These are phyloP conservation scores for Ammodytes dubius DNA, from an alignment of 2,113 vertebrate species.

Conservation along the genomic window DNA sequence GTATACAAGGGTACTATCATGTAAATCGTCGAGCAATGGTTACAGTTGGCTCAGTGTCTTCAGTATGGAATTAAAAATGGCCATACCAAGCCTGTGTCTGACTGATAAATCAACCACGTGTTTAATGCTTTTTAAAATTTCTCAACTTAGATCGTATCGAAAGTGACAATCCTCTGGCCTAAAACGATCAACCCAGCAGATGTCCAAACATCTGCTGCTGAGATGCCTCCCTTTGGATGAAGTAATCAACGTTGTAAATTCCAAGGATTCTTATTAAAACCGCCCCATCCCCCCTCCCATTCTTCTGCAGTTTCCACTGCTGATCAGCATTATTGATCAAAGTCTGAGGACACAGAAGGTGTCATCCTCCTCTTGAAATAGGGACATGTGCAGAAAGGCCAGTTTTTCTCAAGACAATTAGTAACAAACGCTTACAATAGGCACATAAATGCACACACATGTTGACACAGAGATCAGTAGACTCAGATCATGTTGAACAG, in stretches of 20 bases:
- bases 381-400: not conserved
- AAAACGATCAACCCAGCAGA: constrained; percentile 41
- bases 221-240: constrained; percentile 21
- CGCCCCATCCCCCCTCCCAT: constrained; percentile 8
- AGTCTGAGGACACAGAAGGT: constrained; percentile 36
- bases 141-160: not conserved
- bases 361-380: constrained; percentile 13
- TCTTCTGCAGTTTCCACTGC: constrained; percentile 40
- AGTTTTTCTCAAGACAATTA: not conserved
- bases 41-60: not conserved
- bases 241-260: constrained; percentile 36
- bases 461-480: constrained; percentile 28
- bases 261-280: constrained; percentile 30
- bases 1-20: constrained; percentile 3
- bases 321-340: constrained; percentile 77
- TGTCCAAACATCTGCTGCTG: constrained; percentile 58
- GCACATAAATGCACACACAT: not conserved
- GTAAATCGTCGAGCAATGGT: constrained; percentile 3
- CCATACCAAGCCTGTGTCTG: not conserved
- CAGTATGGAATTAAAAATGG: not conserved
- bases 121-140: constrained; percentile 21
- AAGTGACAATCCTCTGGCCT: constrained; percentile 38
- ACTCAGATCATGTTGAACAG: constrained; percentile 48
- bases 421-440: not conserved
- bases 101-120: constrained; percentile 6